Evolutionary conservation across 2,113 vertebrate species (phyloP).

Genomic region (Rhegmatorhina hoffmannsi): DNA sequence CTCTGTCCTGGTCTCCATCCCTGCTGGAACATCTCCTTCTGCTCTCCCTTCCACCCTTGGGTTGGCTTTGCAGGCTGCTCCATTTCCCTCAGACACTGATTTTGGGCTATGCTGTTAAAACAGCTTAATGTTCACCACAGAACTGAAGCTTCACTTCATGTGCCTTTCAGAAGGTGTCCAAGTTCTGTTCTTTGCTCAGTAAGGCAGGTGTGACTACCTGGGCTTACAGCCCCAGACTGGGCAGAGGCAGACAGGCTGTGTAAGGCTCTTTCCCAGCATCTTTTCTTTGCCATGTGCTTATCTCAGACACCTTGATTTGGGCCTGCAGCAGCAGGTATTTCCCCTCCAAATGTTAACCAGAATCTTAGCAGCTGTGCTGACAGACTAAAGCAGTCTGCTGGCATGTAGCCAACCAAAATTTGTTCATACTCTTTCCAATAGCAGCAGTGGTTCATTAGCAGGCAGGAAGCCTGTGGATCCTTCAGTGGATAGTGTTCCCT

Average conservation of each 20-base stretch:
- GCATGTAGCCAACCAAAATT: neutral
- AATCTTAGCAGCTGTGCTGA: neutral
- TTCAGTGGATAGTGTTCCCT: neutral
- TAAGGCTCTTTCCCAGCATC: neutral
- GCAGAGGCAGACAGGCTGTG: neutral
- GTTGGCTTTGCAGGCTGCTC: conserved; percentile 11
- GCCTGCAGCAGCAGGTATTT: neutral
- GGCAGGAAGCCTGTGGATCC: neutral
- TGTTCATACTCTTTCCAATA: neutral
- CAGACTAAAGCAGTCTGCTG: neutral
- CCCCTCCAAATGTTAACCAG: neutral
- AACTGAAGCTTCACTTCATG: neutral
- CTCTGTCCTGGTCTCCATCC: neutral
- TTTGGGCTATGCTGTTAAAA: neutral
- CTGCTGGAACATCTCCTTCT: neutral
- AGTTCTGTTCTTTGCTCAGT: neutral
- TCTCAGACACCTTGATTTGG: neutral
- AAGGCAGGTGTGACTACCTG: neutral
- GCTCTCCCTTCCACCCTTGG: neutral
- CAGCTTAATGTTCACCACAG: neutral
- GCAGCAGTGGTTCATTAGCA: neutral
- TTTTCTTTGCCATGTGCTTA: neutral
- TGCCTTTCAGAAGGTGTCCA: neutral
- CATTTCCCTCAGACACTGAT: neutral
- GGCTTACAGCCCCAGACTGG: neutral